A percentile compares a stretch with the other conserved stretches of the same genome.
phyloP scores from a whole-genome alignment of 2,888 invertebrate genomes.

The Nyleta sp. region DNA sequence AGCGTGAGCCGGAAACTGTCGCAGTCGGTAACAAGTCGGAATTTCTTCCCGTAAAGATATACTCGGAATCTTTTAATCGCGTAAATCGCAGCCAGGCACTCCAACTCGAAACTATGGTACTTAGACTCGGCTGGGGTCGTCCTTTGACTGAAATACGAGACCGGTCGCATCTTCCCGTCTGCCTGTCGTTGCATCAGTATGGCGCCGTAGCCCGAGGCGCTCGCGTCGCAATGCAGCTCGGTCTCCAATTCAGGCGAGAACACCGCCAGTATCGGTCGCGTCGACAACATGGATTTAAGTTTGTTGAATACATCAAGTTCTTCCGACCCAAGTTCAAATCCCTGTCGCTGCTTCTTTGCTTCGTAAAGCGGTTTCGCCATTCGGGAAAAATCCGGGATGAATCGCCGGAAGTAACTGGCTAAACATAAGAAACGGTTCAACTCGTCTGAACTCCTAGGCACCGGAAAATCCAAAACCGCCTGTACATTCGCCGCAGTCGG shows the following conservation, averaged over 20 bases:
- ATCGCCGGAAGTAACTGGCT: conserved; percentile 5
- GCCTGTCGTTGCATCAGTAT: conserved; percentile 8
- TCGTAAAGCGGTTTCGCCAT: conserved; percentile 4
- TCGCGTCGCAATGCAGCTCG: conserved; percentile 5
- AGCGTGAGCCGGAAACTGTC: not conserved
- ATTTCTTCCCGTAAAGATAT: not conserved
- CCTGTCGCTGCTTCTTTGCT: not conserved
- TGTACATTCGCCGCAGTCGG: conserved; percentile 13
- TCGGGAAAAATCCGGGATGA: conserved; percentile 7
- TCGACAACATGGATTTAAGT: not conserved
- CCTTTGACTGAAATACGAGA: conserved; percentile 4
- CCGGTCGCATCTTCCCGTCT: not conserved
- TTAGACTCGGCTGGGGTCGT: conserved; percentile 5
- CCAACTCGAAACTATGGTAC: conserved; percentile 12
- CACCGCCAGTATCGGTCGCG: conserved; percentile 2
- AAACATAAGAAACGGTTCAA: not conserved
- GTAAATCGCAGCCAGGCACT: not conserved
- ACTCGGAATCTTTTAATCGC: not conserved
- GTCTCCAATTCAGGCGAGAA: not conserved
- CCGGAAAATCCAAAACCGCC: conserved; percentile 18
- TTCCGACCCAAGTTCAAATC: not conserved
- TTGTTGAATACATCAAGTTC: not conserved
- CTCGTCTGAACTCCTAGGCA: conserved; percentile 12
- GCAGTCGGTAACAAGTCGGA: not conserved
- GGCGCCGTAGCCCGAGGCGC: conserved; percentile 1